Percentiles rank a stretch among this genome's conserved stretches.
Evolutionary conservation across 2,888 invertebrate species (phyloP).

Genomic region (Myopa tessellatipennis): DNA sequence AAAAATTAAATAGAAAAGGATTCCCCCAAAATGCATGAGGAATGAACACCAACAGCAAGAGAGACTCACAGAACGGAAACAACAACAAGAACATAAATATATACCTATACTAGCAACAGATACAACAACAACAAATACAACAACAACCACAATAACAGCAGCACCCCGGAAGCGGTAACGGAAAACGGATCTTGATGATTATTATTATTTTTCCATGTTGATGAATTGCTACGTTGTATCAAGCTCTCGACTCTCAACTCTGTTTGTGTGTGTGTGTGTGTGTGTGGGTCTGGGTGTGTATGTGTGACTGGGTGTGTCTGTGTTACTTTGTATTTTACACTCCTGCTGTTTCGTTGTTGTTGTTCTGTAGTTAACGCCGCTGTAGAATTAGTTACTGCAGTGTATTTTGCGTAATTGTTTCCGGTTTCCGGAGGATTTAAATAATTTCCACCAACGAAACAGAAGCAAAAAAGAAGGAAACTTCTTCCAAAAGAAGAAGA

Average conservation of each 20-base stretch:
- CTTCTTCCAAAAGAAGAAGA: too few species aligned
- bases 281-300: constrained; percentile 40
- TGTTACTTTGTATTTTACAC: background rate
- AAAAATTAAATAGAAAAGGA: constrained; percentile 8
- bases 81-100: too few species aligned
- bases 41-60: too few species aligned
- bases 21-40: too few species aligned
- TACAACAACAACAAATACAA: constrained; percentile 33
- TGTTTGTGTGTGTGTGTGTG: constrained; percentile 33
- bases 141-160: constrained; percentile 39
- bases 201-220: constrained; percentile 53
- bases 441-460: background rate
- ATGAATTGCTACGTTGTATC: constrained; percentile 50
- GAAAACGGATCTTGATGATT: constrained; percentile 58
- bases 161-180: constrained; percentile 35
- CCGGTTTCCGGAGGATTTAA: background rate
- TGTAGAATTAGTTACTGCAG: background rate
- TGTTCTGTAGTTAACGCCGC: background rate
- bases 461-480: too few species aligned
- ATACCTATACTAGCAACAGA: too few species aligned
- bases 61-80: too few species aligned
- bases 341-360: background rate
- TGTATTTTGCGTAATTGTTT: constrained; percentile 10
- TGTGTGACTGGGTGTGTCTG: constrained; percentile 39
- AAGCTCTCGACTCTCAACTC: background rate